Percentiles rank a stretch among this genome's conserved stretches.
phyloP scores from a whole-genome alignment of 2,797 vertebrate species.

The Vireo griseus region DNA sequence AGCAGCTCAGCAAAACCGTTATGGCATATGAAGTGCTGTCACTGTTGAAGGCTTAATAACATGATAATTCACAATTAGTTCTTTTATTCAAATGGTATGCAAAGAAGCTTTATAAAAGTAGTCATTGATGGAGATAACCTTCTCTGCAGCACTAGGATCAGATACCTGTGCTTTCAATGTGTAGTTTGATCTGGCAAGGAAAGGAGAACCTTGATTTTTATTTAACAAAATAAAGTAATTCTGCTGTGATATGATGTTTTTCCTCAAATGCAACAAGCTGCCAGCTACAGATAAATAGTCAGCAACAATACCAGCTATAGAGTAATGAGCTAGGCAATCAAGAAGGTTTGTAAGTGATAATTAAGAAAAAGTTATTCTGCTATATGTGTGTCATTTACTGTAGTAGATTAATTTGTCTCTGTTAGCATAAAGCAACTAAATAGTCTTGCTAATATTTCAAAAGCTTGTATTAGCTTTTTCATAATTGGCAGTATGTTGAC shows the following conservation, averaged over 20 bases:
- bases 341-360: slow-evolving; percentile 12
- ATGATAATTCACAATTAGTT: not conserved
- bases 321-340: slow-evolving; percentile 10
- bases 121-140: not conserved
- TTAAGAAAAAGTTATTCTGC: slow-evolving; percentile 20
- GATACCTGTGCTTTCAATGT: not conserved
- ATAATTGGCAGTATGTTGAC: not conserved
- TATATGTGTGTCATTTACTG: slow-evolving; percentile 18
- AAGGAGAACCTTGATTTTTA: not conserved
- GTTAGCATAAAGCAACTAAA: not conserved
- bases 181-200: not conserved
- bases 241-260: not conserved
- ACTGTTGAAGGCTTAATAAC: not conserved
- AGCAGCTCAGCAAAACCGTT: not conserved
- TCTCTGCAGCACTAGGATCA: not conserved
- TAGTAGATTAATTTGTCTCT: slow-evolving; percentile 7
- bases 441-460: not conserved
- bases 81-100: not conserved
- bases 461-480: not conserved
- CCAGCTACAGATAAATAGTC: not conserved
- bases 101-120: not conserved
- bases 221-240: slow-evolving; percentile 1
- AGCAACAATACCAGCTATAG: not conserved
- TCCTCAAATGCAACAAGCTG: not conserved
- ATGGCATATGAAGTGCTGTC: not conserved